A percentile compares a stretch with the other conserved stretches of the same genome.
Conservation (phyloP, 1,140 invertebrate genomes). For the Cyphomyrmex costatus region DNA sequence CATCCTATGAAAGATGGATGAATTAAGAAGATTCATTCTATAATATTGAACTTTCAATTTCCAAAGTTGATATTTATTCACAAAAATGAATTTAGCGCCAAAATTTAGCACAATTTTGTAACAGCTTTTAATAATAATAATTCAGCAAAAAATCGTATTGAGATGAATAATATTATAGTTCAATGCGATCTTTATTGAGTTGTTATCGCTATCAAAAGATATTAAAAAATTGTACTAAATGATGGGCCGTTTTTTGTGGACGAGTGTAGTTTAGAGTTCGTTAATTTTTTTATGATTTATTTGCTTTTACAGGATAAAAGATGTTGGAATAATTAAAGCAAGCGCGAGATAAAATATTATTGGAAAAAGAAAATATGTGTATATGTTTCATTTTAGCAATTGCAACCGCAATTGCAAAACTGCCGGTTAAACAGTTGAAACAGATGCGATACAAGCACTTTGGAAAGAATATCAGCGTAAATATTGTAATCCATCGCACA, state of each 20-base stretch:
- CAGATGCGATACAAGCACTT: neutral
- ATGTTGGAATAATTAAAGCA: conserved; percentile 10
- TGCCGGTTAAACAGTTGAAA: neutral
- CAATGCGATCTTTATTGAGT: too few relatives aligned
- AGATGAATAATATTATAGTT: too few relatives aligned
- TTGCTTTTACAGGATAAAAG: neutral
- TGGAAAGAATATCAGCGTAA: conserved; percentile 5
- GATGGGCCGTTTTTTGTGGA: too few relatives aligned
- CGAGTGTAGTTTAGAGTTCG: neutral
- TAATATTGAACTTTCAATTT: neutral
- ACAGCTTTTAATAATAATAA: too few relatives aligned
- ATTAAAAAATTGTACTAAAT: too few relatives aligned
- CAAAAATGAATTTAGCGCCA: too few relatives aligned
- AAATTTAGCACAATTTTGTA: too few relatives aligned
- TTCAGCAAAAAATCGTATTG: too few relatives aligned
- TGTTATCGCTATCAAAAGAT: too few relatives aligned
- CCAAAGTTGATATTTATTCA: neutral
- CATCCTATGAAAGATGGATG: conserved; percentile 1
- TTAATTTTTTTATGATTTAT: conserved; percentile 10
- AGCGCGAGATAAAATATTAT: neutral
- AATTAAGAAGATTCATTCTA: neutral
- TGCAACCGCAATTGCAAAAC: conserved; percentile 11
- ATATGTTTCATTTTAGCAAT: conserved; percentile 27
- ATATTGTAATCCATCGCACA: conserved; percentile 12
- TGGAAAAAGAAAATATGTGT: neutral